Evolutionary conservation across 2,113 vertebrate genomes (phyloP), one percentile per base, ranked within the genome.

Genomic region (Sphaerodactylus townsendi): DNA sequence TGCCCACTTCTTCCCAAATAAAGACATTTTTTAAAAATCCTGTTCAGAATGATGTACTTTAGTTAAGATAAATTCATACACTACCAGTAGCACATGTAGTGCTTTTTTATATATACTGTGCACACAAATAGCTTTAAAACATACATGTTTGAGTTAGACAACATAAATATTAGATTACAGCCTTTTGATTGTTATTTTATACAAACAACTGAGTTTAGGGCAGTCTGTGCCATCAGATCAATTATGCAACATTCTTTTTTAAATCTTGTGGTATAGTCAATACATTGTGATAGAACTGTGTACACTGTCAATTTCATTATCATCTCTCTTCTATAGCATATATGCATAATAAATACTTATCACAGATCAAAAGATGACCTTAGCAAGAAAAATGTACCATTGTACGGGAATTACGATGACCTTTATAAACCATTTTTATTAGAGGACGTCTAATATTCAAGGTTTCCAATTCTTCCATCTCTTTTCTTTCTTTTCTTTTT

Each of bases 361-460:
- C 19, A 6, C 37, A 78, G 21, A 13, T 28, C 59, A 1, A 0
- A 17, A 73, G 41, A 37, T 5, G 6, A 70, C 46, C 46, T 28
- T 77, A 28, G 1, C 23, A 77, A 62, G 10, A 30, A 19, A 44
- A 15, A 92, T 25, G 75, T 97, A 99, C 99, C 99, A 99, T 99
- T 35, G 99, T 99, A 77, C 99, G 96, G 90, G 99, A 99, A 95
- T 99, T 99, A 72, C 98, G 98, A 90, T 99, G 99, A 69, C 99
- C 99, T 92, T 99, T 99, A 88, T 99, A 99, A 53, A 99, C 97
- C 97, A 98, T 98, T 95, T 99, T 99, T 50, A 98, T 97, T 0
- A 98, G 90, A 7, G 99, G 99, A 68, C 98, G 98, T 85, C 97
- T 94, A 89, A 99, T 99, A 68, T 98, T 99, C 90, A 99, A 81